Percentiles rank a stretch among this genome's conserved stretches.
phyloP scores from a whole-genome alignment of 2,113 vertebrate genomes.

The Amblyopsis rosae region DNA sequence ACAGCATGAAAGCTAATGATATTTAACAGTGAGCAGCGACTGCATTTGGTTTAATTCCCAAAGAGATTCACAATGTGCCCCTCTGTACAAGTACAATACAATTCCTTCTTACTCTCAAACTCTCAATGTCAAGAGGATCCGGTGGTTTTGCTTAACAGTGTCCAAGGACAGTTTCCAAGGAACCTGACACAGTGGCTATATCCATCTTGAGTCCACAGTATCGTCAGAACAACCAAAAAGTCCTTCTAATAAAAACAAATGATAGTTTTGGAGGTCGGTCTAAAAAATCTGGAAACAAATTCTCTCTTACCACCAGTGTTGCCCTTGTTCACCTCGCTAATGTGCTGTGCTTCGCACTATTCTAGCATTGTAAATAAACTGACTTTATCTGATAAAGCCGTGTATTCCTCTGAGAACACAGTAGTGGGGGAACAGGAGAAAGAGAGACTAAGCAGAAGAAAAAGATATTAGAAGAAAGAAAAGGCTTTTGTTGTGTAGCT shows the following conservation, averaged over 20 bases:
- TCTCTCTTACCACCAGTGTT: constrained; percentile 4
- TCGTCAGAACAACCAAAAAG: constrained; percentile 15
- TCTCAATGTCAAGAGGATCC: too few species aligned
- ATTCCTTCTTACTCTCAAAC: too few species aligned
- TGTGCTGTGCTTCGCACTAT: constrained; percentile 18
- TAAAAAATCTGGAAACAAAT: constrained; percentile 13
- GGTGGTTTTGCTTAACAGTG: too few species aligned
- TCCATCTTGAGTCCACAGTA: constrained; percentile 22
- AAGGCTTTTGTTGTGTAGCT: constrained; percentile 26
- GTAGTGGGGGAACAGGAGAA: constrained; percentile 22
- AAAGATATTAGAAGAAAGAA: not conserved
- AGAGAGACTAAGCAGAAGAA: constrained; percentile 1
- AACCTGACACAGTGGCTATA: constrained; percentile 10
- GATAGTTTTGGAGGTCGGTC: constrained; percentile 9
- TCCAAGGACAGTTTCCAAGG: too few species aligned
- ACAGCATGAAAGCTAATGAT: not conserved
- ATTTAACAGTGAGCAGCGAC: not conserved
- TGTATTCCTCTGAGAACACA: constrained; percentile 15
- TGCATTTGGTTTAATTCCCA: constrained; percentile 13
- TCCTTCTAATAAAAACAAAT: constrained; percentile 20
- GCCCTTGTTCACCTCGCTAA: constrained; percentile 42
- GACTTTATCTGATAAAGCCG: constrained; percentile 39
- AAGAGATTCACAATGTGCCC: not conserved
- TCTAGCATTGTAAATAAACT: constrained; percentile 34
- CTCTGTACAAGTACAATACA: not conserved